These are phyloP conservation scores for Notarius lentiginosus DNA, from an alignment of 2,113 vertebrate species.

Conservation along the genomic window DNA sequence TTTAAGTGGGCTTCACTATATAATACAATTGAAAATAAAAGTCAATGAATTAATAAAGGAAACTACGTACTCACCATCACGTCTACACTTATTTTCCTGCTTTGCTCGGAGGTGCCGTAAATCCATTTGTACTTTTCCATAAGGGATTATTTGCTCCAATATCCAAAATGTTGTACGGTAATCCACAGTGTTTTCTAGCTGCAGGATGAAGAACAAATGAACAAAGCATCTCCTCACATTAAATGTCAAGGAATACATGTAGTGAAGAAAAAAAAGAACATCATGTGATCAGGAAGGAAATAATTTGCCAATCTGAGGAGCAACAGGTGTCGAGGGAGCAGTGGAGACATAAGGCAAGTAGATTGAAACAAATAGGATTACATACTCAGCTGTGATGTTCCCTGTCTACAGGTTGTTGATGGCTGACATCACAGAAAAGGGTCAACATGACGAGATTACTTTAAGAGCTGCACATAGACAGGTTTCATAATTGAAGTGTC, in stretches of 20 bases:
- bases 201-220: neutral
- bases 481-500: neutral
- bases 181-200: neutral
- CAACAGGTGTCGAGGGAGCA: constrained; percentile 50
- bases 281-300: neutral
- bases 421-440: constrained; percentile 36
- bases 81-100: neutral
- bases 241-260: neutral
- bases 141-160: neutral
- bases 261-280: neutral
- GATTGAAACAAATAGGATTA: constrained; percentile 73
- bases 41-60: neutral
- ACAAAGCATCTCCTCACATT: neutral
- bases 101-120: neutral
- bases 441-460: constrained; percentile 5
- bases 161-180: neutral
- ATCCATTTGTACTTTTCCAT: constrained; percentile 14
- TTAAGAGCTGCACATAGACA: neutral
- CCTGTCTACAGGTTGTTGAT: constrained; percentile 35
- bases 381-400: constrained; percentile 66
- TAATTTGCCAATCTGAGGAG: constrained; percentile 47
- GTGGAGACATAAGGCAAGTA: constrained; percentile 51
- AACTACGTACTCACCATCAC: constrained; percentile 32
- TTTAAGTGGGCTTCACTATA: neutral
- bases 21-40: neutral